Conservation (phyloP, 2,797 vertebrate species). For the Megalops cyprinoides region DNA sequence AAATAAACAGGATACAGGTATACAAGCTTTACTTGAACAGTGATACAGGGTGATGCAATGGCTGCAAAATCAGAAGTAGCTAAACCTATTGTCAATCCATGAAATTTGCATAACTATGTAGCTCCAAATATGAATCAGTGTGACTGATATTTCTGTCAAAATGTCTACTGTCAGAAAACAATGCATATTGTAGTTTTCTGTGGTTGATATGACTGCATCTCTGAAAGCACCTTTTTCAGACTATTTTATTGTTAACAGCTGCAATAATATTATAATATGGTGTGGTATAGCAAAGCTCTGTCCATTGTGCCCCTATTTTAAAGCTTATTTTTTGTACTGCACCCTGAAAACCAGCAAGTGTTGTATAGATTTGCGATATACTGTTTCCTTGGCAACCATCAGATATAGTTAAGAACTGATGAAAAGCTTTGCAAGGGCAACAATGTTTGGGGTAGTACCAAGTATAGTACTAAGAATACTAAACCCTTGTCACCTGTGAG, state of each 20-base stretch:
- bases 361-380: not conserved
- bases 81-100: no score
- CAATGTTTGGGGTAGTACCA: no score
- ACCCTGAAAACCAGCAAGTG: not conserved
- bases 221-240: constrained; percentile 1
- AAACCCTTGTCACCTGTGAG: no score
- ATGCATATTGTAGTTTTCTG: not conserved
- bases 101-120: no score
- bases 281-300: not conserved
- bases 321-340: not conserved
- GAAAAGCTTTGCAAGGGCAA: not conserved
- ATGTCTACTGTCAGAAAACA: not conserved
- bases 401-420: not conserved
- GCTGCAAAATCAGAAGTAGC: no score
- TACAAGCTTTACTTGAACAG: no score
- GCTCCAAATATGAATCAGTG: no score
- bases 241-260: constrained; percentile 1
- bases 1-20: not conserved
- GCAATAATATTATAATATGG: constrained; percentile 7
- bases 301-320: not conserved
- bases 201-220: constrained; percentile 2
- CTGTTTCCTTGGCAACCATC: not conserved
- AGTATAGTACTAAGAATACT: no score
- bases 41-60: no score
- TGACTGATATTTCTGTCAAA: no score